These are phyloP conservation scores for Balaenoptera acutorostrata DNA, from an alignment of 2,113 vertebrate species.

Conservation along the genomic window DNA sequence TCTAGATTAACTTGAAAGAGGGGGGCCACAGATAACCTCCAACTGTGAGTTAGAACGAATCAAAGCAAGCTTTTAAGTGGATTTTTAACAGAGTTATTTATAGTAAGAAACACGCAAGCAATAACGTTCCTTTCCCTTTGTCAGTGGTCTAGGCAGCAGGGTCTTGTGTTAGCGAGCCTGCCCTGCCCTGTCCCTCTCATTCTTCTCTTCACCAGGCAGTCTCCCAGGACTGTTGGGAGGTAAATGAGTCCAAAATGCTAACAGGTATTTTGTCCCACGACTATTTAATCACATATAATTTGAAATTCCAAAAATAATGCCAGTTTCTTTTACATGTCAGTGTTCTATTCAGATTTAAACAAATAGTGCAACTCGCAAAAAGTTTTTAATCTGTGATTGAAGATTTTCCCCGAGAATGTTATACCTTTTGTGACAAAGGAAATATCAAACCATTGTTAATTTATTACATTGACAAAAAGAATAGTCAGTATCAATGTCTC, in stretches of 20 bases:
- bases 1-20: not conserved
- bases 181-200: not conserved
- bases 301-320: conserved; percentile 9
- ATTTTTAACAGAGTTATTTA: not conserved
- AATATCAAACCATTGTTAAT: not conserved
- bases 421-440: not conserved
- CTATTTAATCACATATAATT: not conserved
- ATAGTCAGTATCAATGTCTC: not conserved
- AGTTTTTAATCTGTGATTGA: not conserved
- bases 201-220: not conserved
- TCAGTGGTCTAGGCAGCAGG: not conserved
- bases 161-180: too few species aligned
- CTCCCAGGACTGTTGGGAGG: not conserved
- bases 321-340: not conserved
- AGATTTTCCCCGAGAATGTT: not conserved
- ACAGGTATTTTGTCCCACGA: not conserved
- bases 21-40: not conserved
- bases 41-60: not conserved
- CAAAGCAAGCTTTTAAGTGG: not conserved
- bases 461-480: not conserved
- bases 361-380: not conserved
- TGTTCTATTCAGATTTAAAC: not conserved
- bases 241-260: not conserved
- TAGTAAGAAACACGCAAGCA: fast-evolving
- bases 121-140: not conserved